Percentiles rank a stretch among this genome's conserved stretches.
Evolutionary conservation across 2,113 vertebrate species (phyloP).

Genomic region (Rhinolophus ferrumequinum): DNA sequence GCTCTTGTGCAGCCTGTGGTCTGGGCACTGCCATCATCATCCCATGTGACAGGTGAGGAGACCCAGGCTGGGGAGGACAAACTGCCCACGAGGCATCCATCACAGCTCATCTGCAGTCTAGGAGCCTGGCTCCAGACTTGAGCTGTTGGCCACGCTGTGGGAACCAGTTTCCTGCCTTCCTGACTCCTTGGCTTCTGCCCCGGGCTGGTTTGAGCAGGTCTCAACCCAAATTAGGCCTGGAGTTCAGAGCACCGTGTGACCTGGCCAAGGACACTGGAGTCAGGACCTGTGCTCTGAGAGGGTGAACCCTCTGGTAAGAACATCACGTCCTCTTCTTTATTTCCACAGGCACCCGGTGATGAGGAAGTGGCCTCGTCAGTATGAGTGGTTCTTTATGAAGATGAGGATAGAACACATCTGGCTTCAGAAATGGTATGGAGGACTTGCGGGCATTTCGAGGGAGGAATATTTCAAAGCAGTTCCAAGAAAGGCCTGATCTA

Average conservation of each 20-base stretch:
- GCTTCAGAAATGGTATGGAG: slow-evolving; percentile 88
- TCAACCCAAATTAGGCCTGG: background rate
- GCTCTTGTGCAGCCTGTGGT: too few species aligned
- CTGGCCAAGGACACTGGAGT: background rate
- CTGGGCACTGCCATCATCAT: background rate
- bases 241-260: background rate
- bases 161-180: background rate
- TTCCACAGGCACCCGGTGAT: slow-evolving; percentile 85
- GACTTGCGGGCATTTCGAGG: slow-evolving; percentile 76
- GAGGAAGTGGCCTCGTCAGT: slow-evolving; percentile 87
- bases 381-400: slow-evolving; percentile 90
- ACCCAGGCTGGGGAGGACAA: too few species aligned
- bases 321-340: background rate
- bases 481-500: slow-evolving; percentile 82
- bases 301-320: background rate
- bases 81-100: fast-evolving
- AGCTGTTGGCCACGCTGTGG: background rate
- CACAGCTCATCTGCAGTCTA: background rate
- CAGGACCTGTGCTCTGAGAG: background rate
- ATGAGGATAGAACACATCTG: slow-evolving; percentile 87
- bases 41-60: fast-evolving
- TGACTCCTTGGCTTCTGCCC: background rate
- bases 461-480: slow-evolving; percentile 88
- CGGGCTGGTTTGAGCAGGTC: background rate
- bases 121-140: background rate